phyloP scores from a whole-genome alignment of 2,888 invertebrate species.

The Tetragonula carbonaria region DNA sequence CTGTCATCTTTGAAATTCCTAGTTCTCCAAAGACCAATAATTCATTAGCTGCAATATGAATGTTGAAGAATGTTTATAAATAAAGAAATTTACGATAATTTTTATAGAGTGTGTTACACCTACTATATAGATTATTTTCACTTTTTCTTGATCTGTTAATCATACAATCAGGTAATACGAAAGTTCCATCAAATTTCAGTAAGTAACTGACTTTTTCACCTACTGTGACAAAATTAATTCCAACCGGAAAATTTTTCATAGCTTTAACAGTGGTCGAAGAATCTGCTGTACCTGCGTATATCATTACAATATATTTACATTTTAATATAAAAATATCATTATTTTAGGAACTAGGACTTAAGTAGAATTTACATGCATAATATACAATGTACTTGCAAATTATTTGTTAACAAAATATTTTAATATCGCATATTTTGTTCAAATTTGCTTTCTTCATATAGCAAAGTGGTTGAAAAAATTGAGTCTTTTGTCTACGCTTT shows the following conservation, averaged over 20 bases:
- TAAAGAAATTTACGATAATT: neutral
- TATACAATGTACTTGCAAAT: constrained; percentile 1
- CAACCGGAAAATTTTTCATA: constrained; percentile 52
- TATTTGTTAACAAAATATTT: constrained; percentile 23
- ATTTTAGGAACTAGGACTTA: neutral
- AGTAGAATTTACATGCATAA: constrained; percentile 25
- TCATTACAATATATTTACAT: constrained; percentile 12
- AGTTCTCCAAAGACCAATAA: constrained; percentile 77
- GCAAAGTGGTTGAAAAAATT: no score
- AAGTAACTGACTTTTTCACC: constrained; percentile 74
- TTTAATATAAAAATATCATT: constrained; percentile 26
- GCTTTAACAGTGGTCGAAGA: neutral
- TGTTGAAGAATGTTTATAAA: neutral
- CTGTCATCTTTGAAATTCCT: constrained; percentile 76
- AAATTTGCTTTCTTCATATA: neutral
- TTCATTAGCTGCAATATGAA: constrained; percentile 61
- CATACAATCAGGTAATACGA: neutral
- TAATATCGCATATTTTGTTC: constrained; percentile 11
- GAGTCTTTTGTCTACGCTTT: no score
- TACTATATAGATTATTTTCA: constrained; percentile 10
- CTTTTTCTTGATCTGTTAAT: neutral
- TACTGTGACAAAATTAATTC: constrained; percentile 72
- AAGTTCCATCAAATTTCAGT: constrained; percentile 25
- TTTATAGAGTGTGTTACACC: neutral
- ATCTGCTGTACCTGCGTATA: constrained; percentile 7